Evolutionary conservation across 1,140 invertebrate genomes (phyloP).

Genomic region (Ooceraea biroi): DNA sequence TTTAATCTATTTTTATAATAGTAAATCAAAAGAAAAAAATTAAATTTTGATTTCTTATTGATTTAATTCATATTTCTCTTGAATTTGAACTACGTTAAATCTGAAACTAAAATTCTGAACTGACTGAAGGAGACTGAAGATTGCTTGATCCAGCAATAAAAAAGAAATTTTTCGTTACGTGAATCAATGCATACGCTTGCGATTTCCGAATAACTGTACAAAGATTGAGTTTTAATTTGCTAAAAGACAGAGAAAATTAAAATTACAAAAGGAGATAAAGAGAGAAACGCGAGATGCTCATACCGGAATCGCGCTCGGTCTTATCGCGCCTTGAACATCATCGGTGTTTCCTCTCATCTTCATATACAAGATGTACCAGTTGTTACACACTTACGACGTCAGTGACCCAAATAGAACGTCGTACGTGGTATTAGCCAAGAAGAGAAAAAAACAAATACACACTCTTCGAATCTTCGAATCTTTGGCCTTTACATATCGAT

Average conservation of each 20-base stretch:
- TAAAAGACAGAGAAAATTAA: constrained; percentile 19
- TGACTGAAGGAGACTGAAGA: no score
- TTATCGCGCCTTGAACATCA: constrained; percentile 28
- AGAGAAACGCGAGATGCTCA: neutral
- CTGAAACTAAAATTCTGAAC: no score
- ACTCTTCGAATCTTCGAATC: constrained; percentile 44
- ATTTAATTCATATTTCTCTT: no score
- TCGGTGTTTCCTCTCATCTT: constrained; percentile 29
- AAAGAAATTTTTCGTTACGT: no score
- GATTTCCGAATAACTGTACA: neutral
- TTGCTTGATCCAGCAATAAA: no score
- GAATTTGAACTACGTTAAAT: no score
- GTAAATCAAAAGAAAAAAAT: no score
- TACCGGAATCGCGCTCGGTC: constrained; percentile 49
- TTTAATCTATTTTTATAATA: no score
- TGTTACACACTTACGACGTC: constrained; percentile 50
- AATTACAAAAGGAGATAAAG: neutral
- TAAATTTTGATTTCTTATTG: no score
- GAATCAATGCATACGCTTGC: neutral
- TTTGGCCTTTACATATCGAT: constrained; percentile 22
- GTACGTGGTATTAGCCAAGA: constrained; percentile 49
- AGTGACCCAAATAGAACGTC: constrained; percentile 77
- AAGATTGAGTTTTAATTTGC: neutral
- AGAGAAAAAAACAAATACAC: constrained; percentile 2
- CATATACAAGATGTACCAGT: constrained; percentile 29